These are phyloP conservation scores for Hoplodrina blanda DNA, from an alignment of 2,888 invertebrate species.

Conservation along the genomic window DNA sequence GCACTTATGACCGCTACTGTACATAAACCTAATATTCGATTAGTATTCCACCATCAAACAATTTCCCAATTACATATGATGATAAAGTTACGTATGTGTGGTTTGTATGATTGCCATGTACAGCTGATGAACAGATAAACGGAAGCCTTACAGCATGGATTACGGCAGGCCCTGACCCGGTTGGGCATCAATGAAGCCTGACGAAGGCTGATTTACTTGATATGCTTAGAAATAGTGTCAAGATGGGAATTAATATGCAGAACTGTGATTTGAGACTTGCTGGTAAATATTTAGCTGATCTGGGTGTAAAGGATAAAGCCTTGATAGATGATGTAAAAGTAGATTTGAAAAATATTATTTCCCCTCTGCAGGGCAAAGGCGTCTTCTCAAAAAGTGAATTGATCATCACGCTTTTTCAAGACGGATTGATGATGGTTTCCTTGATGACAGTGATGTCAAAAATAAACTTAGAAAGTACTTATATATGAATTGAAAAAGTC, in stretches of 20 bases:
- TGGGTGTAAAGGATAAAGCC: not conserved
- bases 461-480: no score
- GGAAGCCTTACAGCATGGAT: slow-evolving; percentile 58
- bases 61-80: slow-evolving; percentile 57
- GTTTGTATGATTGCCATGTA: slow-evolving; percentile 57
- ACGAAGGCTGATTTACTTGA: slow-evolving; percentile 51
- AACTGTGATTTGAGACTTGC: slow-evolving; percentile 5
- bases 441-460: no score
- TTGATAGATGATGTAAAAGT: not conserved
- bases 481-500: no score
- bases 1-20: no score
- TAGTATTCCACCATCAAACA: slow-evolving; percentile 54
- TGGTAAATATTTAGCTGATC: slow-evolving; percentile 4
- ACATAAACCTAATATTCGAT: slow-evolving; percentile 33
- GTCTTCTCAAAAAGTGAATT: no score
- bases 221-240: slow-evolving; percentile 55
- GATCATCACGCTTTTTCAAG: no score
- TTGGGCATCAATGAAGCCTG: slow-evolving; percentile 54
- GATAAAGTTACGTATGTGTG: slow-evolving; percentile 38
- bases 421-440: no score
- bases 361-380: no score
- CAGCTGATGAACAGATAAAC: slow-evolving; percentile 62
- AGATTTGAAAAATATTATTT: not conserved
- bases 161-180: slow-evolving; percentile 56
- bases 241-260: slow-evolving; percentile 45